These are phyloP conservation scores for Nannospalax galili DNA, from an alignment of 2,113 vertebrate species.

Conservation along the genomic window DNA sequence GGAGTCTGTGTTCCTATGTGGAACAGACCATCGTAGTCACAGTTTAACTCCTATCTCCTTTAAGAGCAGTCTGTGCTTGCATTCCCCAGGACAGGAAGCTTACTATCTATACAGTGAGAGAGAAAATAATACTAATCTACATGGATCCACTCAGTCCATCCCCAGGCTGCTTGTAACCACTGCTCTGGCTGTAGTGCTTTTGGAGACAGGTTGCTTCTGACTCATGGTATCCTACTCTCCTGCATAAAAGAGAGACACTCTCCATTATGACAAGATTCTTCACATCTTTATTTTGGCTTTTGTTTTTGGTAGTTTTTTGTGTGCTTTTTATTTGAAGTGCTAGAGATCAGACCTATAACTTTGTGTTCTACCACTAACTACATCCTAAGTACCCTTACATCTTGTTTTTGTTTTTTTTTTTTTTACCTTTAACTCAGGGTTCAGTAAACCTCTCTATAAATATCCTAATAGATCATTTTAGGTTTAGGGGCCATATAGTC, in stretches of 20 bases:
- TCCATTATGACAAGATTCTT: neutral
- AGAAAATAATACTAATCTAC: neutral
- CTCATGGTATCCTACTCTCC: neutral
- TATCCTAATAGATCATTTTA: neutral
- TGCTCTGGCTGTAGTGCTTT: neutral
- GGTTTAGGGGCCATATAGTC: neutral
- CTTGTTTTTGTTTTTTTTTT: no score
- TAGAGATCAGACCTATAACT: neutral
- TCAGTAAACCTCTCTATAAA: constrained; percentile 8
- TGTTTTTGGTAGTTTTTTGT: neutral
- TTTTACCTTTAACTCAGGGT: constrained; percentile 47
- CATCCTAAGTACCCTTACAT: neutral
- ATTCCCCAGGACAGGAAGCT: neutral
- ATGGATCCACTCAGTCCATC: neutral
- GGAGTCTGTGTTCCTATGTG: neutral
- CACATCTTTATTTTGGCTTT: neutral
- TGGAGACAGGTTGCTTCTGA: neutral
- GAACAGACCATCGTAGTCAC: neutral
- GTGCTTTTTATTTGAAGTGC: neutral
- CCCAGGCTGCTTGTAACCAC: neutral
- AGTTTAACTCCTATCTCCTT: neutral
- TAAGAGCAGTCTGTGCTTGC: constrained; percentile 16
- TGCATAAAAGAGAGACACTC: neutral
- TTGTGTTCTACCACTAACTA: neutral
- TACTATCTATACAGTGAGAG: neutral